Conservation (phyloP, 2,888 invertebrate genomes). For the Eudemis profundana region DNA sequence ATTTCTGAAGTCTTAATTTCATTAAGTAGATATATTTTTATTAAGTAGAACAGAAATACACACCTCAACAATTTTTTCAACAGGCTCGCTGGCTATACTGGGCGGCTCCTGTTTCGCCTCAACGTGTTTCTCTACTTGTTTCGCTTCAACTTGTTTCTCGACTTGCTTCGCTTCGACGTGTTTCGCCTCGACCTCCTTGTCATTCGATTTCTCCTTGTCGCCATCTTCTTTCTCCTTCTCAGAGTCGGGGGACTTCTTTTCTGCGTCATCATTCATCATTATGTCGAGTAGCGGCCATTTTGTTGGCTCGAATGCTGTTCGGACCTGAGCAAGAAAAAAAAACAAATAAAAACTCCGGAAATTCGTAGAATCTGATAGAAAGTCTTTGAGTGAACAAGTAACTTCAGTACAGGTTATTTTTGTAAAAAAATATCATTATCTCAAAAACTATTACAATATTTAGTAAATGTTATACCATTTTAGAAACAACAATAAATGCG, state of each 20-base stretch:
- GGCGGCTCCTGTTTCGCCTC: conserved; percentile 59
- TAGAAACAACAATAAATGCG: no score
- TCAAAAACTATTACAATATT: no score
- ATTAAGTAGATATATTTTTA: no score
- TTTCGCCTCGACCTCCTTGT: conserved; percentile 43
- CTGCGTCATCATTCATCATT: conserved; percentile 52
- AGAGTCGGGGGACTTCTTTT: conserved; percentile 49
- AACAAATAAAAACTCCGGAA: no score
- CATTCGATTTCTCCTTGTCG: no score
- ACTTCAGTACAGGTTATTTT: no score
- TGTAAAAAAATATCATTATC: no score
- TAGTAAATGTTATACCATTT: no score
- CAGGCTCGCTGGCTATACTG: conserved; percentile 59
- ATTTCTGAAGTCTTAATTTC: no score
- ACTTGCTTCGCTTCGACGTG: conserved; percentile 41
- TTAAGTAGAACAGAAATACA: background rate
- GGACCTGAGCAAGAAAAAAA: conserved; percentile 84
- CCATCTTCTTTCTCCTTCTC: conserved; percentile 44
- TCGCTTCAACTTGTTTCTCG: conserved; percentile 36
- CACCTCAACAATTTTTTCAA: conserved; percentile 34
- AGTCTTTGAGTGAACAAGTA: no score
- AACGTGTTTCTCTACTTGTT: conserved; percentile 29
- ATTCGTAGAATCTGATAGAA: no score
- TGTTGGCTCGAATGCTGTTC: conserved; percentile 92
- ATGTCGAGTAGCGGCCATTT: conserved; percentile 95